Base-by-base conservation (phyloP, 2,888 invertebrate genomes). In the Acanthococcus lagerstroemiae region DNA sequence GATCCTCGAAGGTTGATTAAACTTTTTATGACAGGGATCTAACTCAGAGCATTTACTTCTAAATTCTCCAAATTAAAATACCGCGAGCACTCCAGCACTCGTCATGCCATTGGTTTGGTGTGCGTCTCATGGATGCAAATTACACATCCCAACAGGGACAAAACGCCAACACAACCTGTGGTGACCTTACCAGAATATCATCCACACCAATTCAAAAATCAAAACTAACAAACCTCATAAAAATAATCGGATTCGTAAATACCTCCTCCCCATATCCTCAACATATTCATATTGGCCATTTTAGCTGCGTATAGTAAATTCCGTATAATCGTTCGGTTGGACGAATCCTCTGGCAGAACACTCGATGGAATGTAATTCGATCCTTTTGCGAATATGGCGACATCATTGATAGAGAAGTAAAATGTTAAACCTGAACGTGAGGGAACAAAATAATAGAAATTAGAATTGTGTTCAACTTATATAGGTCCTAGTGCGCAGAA, bases 201-300 rank as follows among this genome's bases (percentile, higher is more conserved):
- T n/a, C n/a, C n/a, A n/a, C n/a, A n/a, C n/a, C n/a, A n/a, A n/a
- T n/a, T n/a, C n/a, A n/a, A n/a, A n/a, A n/a, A n/a, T n/a, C n/a
- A n/a, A n/a, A n/a, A n/a, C n/a, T n/a, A n/a, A n/a, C n/a, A n/a
- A n/a, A 74, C 73, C 66, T 85, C 80, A 75, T 97, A 99, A 76
- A 97, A 95, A 67, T 83, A 81, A 71, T 95, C 90, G 0, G 87
- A 85, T 74, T 96, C 96, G 73, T 96, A 99, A 0, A 92, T 79
- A 0, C 95, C 97, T n/a, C 97, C 97, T 25, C 97, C 97, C 97
- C 97, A 99, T 1, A 97, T 90, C n/a, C 97, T 81, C 15, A 97
- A 77, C 85, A 92, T 90, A 73, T 91, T 90, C 89, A 95, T 93
- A 74, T 95, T 84, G 0, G 86, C 84, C 7, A 85, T 83, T 70